Conservation (phyloP, 37 sponge, comb jelly and placozoan species). For the Spongilla lacustris region DNA sequence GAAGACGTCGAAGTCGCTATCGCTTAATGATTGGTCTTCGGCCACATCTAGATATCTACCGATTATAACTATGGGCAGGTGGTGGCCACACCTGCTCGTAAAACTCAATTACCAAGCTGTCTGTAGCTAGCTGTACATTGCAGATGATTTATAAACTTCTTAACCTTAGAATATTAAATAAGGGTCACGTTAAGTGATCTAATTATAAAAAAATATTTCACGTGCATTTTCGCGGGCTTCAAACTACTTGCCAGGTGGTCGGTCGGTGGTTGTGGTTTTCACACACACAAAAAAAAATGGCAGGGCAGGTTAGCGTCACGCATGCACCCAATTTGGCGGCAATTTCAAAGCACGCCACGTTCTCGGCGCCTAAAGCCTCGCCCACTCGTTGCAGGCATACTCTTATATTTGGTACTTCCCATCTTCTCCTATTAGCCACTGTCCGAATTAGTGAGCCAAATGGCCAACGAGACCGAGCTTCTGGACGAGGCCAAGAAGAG, state of each 20-base stretch:
- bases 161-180: too few relatives aligned
- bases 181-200: too few relatives aligned
- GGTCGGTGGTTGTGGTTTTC: not conserved
- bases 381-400: not conserved
- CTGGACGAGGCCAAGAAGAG: conserved; percentile 66
- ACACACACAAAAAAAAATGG: not conserved
- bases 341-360: not conserved
- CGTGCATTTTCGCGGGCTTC: not conserved
- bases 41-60: too few relatives aligned
- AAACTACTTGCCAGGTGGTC: not conserved
- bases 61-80: too few relatives aligned
- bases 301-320: not conserved
- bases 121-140: too few relatives aligned
- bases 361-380: not conserved
- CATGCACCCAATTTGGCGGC: not conserved
- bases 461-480: not conserved
- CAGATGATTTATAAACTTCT: too few relatives aligned
- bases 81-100: too few relatives aligned
- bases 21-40: too few relatives aligned
- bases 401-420: not conserved
- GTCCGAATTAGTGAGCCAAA: not conserved
- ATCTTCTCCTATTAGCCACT: not conserved
- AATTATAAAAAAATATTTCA: not conserved
- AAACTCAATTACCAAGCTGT: too few relatives aligned
- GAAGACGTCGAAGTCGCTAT: too few relatives aligned